Conservation (phyloP, 2,113 vertebrate species). For the Nothoprocta pentlandii region DNA sequence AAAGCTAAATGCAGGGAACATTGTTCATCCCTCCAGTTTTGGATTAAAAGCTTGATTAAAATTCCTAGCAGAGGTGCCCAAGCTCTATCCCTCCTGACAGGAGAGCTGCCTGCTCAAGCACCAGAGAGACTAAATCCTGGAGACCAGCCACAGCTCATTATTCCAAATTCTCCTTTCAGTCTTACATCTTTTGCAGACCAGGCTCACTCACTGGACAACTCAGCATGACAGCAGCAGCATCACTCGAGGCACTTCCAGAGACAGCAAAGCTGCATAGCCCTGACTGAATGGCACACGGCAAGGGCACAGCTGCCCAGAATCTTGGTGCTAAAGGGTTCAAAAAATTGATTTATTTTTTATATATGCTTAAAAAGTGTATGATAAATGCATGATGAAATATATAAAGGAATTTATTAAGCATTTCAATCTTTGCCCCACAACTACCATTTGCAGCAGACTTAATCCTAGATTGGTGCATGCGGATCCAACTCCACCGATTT, state of each 20-base stretch:
- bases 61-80: background rate
- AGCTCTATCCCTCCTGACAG: background rate
- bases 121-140: background rate
- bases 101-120: background rate
- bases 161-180: background rate
- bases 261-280: no score
- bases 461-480: background rate
- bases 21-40: background rate
- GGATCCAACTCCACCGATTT: rapidly evolving
- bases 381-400: no score
- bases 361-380: no score
- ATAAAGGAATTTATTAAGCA: no score
- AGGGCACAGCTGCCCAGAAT: no score
- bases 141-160: background rate
- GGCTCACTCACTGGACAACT: rapidly evolving
- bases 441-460: background rate
- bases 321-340: no score
- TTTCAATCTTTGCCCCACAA: background rate
- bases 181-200: background rate
- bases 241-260: no score
- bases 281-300: no score
- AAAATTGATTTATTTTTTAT: no score
- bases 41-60: background rate
- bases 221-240: background rate
- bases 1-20: background rate